Conservation (phyloP, 64 coral and sea anemone genomes). For the Stichodactyla helianthus region DNA sequence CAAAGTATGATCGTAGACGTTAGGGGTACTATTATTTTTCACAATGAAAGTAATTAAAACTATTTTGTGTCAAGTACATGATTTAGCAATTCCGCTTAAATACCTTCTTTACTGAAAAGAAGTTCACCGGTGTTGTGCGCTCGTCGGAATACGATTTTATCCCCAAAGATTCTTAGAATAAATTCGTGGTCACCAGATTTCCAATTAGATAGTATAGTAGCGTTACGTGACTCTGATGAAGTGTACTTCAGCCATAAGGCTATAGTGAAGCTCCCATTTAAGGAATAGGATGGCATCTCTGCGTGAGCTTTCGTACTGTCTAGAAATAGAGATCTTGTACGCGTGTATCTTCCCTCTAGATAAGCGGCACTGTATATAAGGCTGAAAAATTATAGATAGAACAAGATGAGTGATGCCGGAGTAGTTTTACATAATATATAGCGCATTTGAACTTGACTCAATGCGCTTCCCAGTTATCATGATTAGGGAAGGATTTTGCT, state of each 20-base stretch:
- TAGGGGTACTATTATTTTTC: too few relatives aligned
- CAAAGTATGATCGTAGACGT: too few relatives aligned
- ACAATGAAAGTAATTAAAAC: too few relatives aligned
- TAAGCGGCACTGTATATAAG: conserved; percentile 27
- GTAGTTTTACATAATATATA: background rate
- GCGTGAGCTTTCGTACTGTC: conserved; percentile 32
- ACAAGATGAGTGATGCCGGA: too few relatives aligned
- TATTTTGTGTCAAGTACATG: background rate
- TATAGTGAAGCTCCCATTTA: conserved; percentile 24
- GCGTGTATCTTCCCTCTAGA: conserved; percentile 27
- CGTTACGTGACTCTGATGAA: background rate
- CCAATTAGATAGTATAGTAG: conserved; percentile 2
- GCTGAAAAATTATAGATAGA: background rate
- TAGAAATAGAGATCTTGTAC: conserved; percentile 20
- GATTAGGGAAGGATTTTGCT: too few relatives aligned
- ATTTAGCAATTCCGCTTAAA: background rate
- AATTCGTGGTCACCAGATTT: background rate
- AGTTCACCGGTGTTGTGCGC: background rate
- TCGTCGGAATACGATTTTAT: background rate
- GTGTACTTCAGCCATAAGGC: conserved; percentile 31
- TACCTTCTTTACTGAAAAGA: background rate
- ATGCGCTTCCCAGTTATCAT: background rate
- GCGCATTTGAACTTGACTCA: too few relatives aligned
- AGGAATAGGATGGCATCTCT: background rate
- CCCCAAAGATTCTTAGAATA: background rate